phyloP scores from a whole-genome alignment of 1,140 invertebrate genomes.

The Micrasema longulum region DNA sequence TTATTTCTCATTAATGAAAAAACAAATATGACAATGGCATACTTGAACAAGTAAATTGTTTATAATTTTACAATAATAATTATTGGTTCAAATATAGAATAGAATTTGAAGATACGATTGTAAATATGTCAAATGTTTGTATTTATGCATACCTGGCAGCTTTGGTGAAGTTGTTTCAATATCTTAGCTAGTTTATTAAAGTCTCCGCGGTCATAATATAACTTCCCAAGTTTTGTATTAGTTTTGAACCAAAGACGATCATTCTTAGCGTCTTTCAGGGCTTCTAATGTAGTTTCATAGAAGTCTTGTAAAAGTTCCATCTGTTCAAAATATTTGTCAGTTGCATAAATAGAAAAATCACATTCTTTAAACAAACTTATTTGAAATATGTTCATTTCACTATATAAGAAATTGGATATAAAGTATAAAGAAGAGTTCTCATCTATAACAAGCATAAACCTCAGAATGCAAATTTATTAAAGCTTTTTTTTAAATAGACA shows the following conservation, averaged over 20 bases:
- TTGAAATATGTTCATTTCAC: too few species aligned
- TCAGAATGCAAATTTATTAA: too few species aligned
- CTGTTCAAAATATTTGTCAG: slow-evolving; percentile 71
- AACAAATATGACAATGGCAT: too few species aligned
- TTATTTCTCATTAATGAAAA: too few species aligned
- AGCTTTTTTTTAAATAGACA: too few species aligned
- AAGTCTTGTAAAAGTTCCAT: slow-evolving; percentile 99
- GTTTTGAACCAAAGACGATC: slow-evolving; percentile 99
- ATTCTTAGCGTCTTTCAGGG: slow-evolving; percentile 98
- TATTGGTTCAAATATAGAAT: too few species aligned
- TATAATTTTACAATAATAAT: too few species aligned
- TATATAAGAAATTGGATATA: background rate
- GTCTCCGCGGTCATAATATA: slow-evolving; percentile 97
- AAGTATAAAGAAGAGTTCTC: background rate
- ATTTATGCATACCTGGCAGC: slow-evolving; percentile 82
- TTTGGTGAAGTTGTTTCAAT: slow-evolving; percentile 96
- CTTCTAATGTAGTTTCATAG: slow-evolving; percentile 98
- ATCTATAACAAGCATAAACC: too few species aligned
- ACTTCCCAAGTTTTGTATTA: slow-evolving; percentile 98
- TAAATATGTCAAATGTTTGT: too few species aligned
- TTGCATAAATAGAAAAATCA: slow-evolving; percentile 1
- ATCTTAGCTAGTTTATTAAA: slow-evolving; percentile 96
- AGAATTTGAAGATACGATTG: too few species aligned
- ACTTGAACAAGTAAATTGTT: too few species aligned
- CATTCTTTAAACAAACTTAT: too few species aligned